Conservation (phyloP, 2,797 vertebrate species). For the Martes flavigula region DNA sequence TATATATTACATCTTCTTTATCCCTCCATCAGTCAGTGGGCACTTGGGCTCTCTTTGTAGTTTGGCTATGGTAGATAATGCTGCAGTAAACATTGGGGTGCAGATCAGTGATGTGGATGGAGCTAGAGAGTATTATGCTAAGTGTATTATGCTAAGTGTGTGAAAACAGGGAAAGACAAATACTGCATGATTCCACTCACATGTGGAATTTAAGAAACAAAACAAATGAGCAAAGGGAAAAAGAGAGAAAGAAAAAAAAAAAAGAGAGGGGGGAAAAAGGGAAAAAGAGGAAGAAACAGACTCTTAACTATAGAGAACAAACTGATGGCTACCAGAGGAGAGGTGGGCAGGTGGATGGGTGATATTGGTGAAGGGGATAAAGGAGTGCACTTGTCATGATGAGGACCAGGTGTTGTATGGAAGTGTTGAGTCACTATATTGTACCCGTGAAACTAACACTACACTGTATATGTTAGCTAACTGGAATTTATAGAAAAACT, state of each 20-base stretch:
- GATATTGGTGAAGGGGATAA: neutral
- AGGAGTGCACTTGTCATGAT: neutral
- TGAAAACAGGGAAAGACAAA: neutral
- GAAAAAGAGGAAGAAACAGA: neutral
- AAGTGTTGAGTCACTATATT: neutral
- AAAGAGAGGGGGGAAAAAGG: neutral
- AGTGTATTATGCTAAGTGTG: neutral
- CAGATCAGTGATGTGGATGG: neutral
- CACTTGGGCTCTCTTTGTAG: neutral
- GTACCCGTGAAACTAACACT: neutral
- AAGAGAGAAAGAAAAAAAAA: neutral
- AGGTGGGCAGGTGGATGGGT: neutral
- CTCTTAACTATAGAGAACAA: neutral
- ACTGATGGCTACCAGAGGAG: neutral
- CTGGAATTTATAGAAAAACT: neutral
- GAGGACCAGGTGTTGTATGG: neutral
- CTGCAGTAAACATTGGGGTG: neutral
- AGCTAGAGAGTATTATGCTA: neutral
- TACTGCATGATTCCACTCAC: neutral
- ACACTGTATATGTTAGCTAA: neutral
- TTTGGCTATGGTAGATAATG: neutral
- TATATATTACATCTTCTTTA: neutral
- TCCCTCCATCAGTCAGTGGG: neutral
- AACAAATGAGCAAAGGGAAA: neutral
- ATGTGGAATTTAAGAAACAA: neutral